Base-by-base conservation (phyloP, 2,888 invertebrate species). In the Campaea margaritaria region DNA sequence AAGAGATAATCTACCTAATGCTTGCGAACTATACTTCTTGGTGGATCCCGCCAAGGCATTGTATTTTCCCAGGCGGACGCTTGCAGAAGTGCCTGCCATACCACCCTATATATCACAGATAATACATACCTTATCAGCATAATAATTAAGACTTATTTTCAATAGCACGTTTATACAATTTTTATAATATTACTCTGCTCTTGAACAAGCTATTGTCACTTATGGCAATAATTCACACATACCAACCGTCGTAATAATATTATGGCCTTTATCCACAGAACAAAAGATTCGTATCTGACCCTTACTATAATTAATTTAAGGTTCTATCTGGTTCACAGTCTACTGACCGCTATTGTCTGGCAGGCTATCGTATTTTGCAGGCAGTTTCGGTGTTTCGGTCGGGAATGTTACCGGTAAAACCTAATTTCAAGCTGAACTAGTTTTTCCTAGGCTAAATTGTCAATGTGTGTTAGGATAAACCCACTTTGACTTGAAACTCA, bases 281-380 rank as follows among this genome's bases (percentile, higher is more conserved):
- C 72, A 72, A 72, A 68, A 72, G 72, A 72, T 66, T 55, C 60
- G 60, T 65, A 72, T 72, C 69, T 70, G 67, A 70, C 70, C 72
- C 76, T 78, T 68, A 53, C 66, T 62, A 78, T 81, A 81, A 81
- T 81, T 82, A 79, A 82, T 81, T 79, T 78, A 76, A 76, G 79
- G 73, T 64, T 64, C 69, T 82, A 81, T 81, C 81, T 75, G 73
- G 77, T 81, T 82, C 65, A 82, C 79, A 77, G 80, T 75, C 78
- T 77, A 77, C 68, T 73, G 76, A 56, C 63, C 67, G 54, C 74
- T 69, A 79, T 82, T 82, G 79, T 80, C 68, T 70, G 39, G 10
- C 47, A 61, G 55, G 67, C 70, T 79, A 79, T 81, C 78, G 65
- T 66, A 57, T 61, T 70, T 68, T 62, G 61, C 70, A 69, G 70